Base-by-base conservation (phyloP, 2,113 vertebrate species). In the Misgurnus mizolepis region DNA sequence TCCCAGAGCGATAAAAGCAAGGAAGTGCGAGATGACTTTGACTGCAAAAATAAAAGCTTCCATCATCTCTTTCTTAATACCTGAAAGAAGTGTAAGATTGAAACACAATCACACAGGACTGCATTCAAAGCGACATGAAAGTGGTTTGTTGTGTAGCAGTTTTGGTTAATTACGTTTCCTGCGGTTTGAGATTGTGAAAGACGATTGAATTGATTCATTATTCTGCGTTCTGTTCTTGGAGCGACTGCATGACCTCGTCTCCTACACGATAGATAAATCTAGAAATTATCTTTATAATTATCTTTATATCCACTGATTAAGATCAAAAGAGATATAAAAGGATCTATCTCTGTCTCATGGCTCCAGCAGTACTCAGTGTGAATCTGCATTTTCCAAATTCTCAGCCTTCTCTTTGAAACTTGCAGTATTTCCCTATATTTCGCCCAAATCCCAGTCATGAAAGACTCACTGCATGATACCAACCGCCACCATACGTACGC, bases 51-150 rank as follows among this genome's bases (percentile, higher is more conserved):
- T 22, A 15, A 41, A 61, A 74, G 4, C 55, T 40, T 14, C 56
- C 61, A 40, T 47, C 56, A 74, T 74, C 55, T 74, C 10, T 45
- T 60, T 18, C 41, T 58, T 73, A 27, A 18, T 7, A 12, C 39
- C 17, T 73, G 17, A 18, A 61, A 27, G 58, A 74, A 74, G 45
- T 47, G 56, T 47, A 74, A 74, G 56, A 58, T 74, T 58, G 41
- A 27, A 18, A 18, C 55, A n/a, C 17, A 58, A 18, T 58, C n/a
- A 58, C 15, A 58, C 17, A 17, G 56, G 2, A 62, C 41, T 61
- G 0, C 12, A 74, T 62, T 43, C 43, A 73, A 60, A 4, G 5
- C 50, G 12, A 18, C 55, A 15, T 3, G 40, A 74, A 40, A 61
- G 45, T 18, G 55, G 3, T 3, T 0, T 60, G 55, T 60, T 14